Base-by-base conservation (phyloP, 2,888 invertebrate genomes). In the Melanostoma mellinum region DNA sequence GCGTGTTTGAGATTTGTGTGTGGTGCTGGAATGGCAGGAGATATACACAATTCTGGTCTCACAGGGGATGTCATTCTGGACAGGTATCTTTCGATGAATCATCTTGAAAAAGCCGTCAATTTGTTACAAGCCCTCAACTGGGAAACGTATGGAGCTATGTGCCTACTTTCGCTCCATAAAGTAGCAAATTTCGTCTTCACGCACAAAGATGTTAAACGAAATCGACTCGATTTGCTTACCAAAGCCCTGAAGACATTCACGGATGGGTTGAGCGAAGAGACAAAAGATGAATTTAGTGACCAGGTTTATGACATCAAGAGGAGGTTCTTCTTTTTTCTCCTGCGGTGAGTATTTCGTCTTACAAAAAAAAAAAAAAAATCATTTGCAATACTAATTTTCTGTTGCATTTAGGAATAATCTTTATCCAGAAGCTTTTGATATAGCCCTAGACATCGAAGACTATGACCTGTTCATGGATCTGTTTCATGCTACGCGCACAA, bases 381-480 rank as follows among this genome's bases (percentile, higher is more conserved):
- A 10, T 4, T 10, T 30, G 2, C 4, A 44, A 3, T 6, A 4
- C 9, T 55, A 33, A 36, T 61, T 33, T 46, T 46, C 30, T 8
- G 61, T 73, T 65, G 85, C 8, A 63, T 76, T 1, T 86, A 94
- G 96, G 82, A 94, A 95, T 86, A 93, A 94, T 67, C 93, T 95
- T 87, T 93, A 95, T 89, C 96, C 95, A 89, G 97, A 96, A 88
- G 97, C 97, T 2, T 95, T 97, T 88, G 93, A 96, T 74, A 92
- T 97, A 77, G 97, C 96, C 0, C 96, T 97, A 86, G 97, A 97
- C 90, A 93, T 97, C 85, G 94, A 94, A 65, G 96, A 97, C 88
- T 95, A 96, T 90, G 97, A 98, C 91, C 93, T 97, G 78, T 97
- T 96, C 89, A 94, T 95, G 94, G 97, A 97, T 92, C 93, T 96